These are phyloP conservation scores for Pachyrhynchus sulphureomaculatus DNA, from an alignment of 1,140 invertebrate genomes.

Conservation along the genomic window DNA sequence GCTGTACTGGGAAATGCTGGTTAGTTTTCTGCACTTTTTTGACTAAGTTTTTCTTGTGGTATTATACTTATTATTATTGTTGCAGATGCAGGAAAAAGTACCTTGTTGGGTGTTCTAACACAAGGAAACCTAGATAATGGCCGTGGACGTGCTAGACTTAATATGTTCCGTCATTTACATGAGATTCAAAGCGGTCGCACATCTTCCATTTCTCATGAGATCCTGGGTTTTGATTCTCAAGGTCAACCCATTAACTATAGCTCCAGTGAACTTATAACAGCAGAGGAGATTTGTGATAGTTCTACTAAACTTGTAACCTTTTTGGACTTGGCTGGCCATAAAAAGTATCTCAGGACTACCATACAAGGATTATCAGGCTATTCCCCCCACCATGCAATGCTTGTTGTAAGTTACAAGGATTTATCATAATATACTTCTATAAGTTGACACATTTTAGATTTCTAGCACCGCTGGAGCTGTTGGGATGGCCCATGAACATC, in stretches of 20 bases:
- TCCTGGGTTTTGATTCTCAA: conserved; percentile 88
- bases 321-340: conserved; percentile 94
- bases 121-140: conserved; percentile 96
- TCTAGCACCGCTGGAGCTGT: conserved; percentile 65
- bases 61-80: background rate
- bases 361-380: conserved; percentile 92
- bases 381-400: conserved; percentile 91
- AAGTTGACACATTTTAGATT: conserved; percentile 51
- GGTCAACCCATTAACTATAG: conserved; percentile 78
- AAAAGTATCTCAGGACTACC: conserved; percentile 94
- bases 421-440: conserved; percentile 1
- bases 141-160: conserved; percentile 87
- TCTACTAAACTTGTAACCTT: conserved; percentile 92
- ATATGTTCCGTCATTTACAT: conserved; percentile 95
- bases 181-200: conserved; percentile 96
- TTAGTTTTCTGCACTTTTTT: background rate
- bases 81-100: conserved; percentile 88
- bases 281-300: conserved; percentile 91
- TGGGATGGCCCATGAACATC: conserved; percentile 78
- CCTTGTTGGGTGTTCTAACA: conserved; percentile 89
- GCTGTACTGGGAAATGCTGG: conserved; percentile 81
- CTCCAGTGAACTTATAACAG: conserved; percentile 86
- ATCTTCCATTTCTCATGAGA: conserved; percentile 94
- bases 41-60: background rate
- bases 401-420: conserved; percentile 66